Base-by-base conservation (phyloP, 2,888 invertebrate species). In the Tupiocoris notatus region DNA sequence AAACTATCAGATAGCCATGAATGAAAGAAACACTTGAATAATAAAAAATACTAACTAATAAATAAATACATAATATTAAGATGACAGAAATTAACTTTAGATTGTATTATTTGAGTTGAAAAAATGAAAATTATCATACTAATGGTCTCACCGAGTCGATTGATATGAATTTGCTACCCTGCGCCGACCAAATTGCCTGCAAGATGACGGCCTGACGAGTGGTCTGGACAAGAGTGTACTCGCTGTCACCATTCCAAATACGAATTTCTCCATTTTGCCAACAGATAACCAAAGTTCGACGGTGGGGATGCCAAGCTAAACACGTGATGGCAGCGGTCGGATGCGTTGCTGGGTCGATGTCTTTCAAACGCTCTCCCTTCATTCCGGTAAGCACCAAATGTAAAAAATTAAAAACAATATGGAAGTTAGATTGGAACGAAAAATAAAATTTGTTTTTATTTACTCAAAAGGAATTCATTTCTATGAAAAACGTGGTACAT, bases 221-320 rank as follows among this genome's bases (percentile, higher is more conserved):
- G 9, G 87, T 86, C 78, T 83, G 82, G 75, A 90, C 87, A 79
- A 87, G 88, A 77, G 88, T 87, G 85, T 91, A 91, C 70, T 89
- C 88, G 17, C 86, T 85, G 76, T 86, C 86, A 23, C 83, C 83
- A 63, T 86, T 88, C 93, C 94, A 94, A 58, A 94, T 89, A 81
- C 91, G 89, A 2, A 98, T 86, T 82, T 95, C 95, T 7, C 97
- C 97, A 82, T 91, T 94, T 85, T 96, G 95, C 95, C 96, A 97
- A 2, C 95, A 95, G 59, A 92, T 91, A 0, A 92, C 92, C 70
- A 98, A 84, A 76, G 95, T 86, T 75, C 90, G 89, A 82, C 91
- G 89, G 68, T 89, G 90, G 0, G 97, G 96, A 85, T 98, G 97
- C 97, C 98, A 98, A 1, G 90, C 88, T 54, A 95, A 83, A 0